phyloP scores from a whole-genome alignment of 2,113 vertebrate genomes.

The Megatriorchis doriae region DNA sequence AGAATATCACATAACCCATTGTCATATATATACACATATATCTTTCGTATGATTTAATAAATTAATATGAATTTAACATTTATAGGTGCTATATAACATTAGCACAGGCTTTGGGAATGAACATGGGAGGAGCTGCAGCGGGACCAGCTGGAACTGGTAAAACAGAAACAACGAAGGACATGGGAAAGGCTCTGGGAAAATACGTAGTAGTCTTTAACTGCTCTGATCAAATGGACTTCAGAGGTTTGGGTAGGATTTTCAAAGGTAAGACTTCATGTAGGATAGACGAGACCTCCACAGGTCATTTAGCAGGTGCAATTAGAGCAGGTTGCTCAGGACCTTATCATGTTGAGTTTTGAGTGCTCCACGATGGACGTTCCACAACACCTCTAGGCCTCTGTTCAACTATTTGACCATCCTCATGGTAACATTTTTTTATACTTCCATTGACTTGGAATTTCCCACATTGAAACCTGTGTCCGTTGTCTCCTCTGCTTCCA shows the following conservation, averaged over 20 bases:
- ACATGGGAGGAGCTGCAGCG: constrained; percentile 87
- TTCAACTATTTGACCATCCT: neutral
- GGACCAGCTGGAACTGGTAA: constrained; percentile 90
- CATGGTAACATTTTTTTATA: neutral
- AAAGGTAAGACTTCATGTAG: constrained; percentile 75
- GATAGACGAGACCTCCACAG: neutral
- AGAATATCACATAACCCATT: neutral
- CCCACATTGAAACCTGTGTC: neutral
- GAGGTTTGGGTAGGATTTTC: constrained; percentile 89
- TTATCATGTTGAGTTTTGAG: neutral
- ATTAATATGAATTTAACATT: constrained; percentile 2
- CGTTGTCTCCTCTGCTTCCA: neutral
- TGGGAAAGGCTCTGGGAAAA: constrained; percentile 87
- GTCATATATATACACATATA: neutral
- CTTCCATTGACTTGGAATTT: neutral
- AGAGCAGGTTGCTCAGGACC: neutral
- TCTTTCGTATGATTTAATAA: neutral
- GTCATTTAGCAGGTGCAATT: neutral
- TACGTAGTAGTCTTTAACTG: constrained; percentile 91
- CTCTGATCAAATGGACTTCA: constrained; percentile 91
- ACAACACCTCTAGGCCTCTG: neutral
- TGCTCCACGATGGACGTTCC: neutral
- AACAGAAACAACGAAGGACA: constrained; percentile 89
- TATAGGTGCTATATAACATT: constrained; percentile 88
- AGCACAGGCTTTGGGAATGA: constrained; percentile 86